Conservation (phyloP, 37 sponge, comb jelly and placozoan species). For the Bolinopsis microptera region DNA sequence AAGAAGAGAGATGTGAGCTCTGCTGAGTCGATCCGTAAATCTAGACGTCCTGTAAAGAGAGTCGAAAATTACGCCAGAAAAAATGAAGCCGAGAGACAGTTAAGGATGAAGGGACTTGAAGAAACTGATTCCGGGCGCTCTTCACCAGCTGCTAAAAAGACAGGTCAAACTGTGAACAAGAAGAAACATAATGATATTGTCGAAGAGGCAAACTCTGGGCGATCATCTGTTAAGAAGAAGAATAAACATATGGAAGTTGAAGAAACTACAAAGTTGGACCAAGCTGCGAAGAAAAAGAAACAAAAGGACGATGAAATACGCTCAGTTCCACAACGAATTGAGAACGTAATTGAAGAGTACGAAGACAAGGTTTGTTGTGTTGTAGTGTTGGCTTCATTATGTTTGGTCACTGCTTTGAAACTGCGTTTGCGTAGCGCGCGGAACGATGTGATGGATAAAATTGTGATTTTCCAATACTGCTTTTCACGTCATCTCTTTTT, state of each 20-base stretch:
- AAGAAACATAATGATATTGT: neutral
- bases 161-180: neutral
- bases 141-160: neutral
- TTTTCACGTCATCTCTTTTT: neutral
- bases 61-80: neutral
- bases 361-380: slow-evolving; percentile 39
- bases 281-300: neutral
- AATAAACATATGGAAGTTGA: neutral
- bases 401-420: neutral
- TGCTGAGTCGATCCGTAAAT: neutral
- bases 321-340: slow-evolving; percentile 11
- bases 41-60: neutral
- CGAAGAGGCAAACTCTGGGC: neutral
- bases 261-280: neutral
- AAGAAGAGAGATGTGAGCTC: neutral
- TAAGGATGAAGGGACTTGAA: neutral
- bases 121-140: neutral
- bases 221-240: neutral
- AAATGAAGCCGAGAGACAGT: neutral
- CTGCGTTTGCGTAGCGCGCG: neutral
- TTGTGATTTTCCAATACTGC: neutral
- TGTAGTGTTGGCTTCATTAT: neutral
- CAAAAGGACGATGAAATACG: neutral
- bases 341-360: slow-evolving; percentile 44
- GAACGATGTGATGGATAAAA: neutral